phyloP scores from a whole-genome alignment of 2,888 invertebrate genomes.

The Cataglyphis livida region DNA sequence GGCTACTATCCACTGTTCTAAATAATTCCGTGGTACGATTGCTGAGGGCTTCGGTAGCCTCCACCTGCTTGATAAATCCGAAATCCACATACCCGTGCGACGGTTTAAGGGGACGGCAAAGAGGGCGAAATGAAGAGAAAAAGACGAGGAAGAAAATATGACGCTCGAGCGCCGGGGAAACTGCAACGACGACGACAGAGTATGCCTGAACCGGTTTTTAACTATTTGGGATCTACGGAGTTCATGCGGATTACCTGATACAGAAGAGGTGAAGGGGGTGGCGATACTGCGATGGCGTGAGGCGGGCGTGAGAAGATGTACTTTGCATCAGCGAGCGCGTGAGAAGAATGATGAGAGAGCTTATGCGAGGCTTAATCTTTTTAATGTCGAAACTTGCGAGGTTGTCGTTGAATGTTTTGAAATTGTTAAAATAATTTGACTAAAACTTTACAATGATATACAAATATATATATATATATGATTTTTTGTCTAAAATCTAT shows the following conservation, averaged over 20 bases:
- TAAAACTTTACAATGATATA: background rate
- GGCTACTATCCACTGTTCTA: conserved; percentile 84
- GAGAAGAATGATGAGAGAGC: conserved; percentile 65
- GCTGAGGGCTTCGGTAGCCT: conserved; percentile 81
- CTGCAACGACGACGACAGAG: conserved; percentile 32
- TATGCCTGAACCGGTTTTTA: conserved; percentile 63
- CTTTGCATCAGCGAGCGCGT: conserved; percentile 65
- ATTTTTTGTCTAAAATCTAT: background rate
- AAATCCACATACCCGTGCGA: conserved; percentile 67
- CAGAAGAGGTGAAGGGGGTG: conserved; percentile 8
- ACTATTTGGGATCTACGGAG: conserved; percentile 65
- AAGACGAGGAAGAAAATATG: conserved; percentile 34
- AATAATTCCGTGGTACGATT: conserved; percentile 85
- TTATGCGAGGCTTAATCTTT: conserved; percentile 56
- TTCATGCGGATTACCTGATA: conserved; percentile 61
- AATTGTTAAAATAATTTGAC: conserved; percentile 40
- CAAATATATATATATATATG: conserved; percentile 8
- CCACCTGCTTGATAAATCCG: conserved; percentile 72
- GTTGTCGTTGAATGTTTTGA: conserved; percentile 22
- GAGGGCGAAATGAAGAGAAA: conserved; percentile 10
- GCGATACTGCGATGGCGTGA: conserved; percentile 18
- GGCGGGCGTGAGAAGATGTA: conserved; percentile 47
- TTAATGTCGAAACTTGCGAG: conserved; percentile 45
- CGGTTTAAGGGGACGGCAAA: conserved; percentile 28
- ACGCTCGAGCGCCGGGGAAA: conserved; percentile 29